Conservation (phyloP, 2,888 invertebrate species). For the Macaria liturata region DNA sequence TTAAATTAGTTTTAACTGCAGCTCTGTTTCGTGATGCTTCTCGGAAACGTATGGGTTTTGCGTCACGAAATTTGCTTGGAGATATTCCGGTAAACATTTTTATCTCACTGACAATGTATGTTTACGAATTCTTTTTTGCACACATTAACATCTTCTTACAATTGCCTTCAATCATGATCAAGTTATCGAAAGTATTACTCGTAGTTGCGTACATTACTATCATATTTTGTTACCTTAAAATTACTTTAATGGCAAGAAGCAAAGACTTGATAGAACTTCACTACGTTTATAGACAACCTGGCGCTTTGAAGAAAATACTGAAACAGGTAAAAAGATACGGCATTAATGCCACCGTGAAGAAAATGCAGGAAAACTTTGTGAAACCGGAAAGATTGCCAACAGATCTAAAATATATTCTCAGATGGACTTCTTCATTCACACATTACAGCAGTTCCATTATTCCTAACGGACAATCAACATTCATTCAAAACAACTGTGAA, state of each 20-base stretch:
- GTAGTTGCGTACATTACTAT: conserved; percentile 47
- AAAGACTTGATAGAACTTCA: conserved; percentile 49
- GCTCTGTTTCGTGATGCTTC: background rate
- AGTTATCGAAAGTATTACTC: conserved; percentile 48
- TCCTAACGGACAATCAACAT: conserved; percentile 51
- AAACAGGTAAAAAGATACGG: conserved; percentile 40
- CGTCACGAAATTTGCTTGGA: conserved; percentile 5
- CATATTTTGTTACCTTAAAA: conserved; percentile 47
- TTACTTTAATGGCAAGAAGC: conserved; percentile 34
- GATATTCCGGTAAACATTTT: conserved; percentile 5
- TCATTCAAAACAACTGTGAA: conserved; percentile 57
- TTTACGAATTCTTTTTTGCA: conserved; percentile 9
- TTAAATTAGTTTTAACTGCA: conserved; percentile 20
- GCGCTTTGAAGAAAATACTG: conserved; percentile 39
- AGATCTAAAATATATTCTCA: conserved; percentile 62
- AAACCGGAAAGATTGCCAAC: conserved; percentile 49
- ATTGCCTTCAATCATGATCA: conserved; percentile 50
- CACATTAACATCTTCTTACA: background rate
- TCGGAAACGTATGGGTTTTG: background rate
- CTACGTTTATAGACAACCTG: conserved; percentile 44
- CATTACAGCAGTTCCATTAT: conserved; percentile 41
- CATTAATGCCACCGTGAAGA: conserved; percentile 34
- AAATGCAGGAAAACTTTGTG: conserved; percentile 36
- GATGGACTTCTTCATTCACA: conserved; percentile 50
- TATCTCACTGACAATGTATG: conserved; percentile 10